Conservation (phyloP, 1,140 invertebrate species). For the Goniozus legneri region DNA sequence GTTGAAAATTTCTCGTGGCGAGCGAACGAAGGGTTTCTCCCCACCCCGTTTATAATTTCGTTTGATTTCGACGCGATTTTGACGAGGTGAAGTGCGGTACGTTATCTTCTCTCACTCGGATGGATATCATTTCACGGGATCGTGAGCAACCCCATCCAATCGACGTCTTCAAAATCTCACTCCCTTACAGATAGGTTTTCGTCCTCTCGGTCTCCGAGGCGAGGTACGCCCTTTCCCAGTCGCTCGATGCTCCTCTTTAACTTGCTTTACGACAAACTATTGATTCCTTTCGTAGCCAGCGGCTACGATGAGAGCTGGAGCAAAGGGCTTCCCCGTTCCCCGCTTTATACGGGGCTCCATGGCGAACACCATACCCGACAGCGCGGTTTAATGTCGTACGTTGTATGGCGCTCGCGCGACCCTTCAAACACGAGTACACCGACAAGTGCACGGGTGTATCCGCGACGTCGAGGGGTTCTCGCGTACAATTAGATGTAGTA, state of each 20-base stretch:
- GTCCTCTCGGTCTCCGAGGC: too few relatives aligned
- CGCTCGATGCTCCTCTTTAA: constrained; percentile 16
- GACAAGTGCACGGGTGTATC: too few relatives aligned
- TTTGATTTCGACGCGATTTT: too few relatives aligned
- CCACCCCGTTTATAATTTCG: too few relatives aligned
- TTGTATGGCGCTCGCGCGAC: too few relatives aligned
- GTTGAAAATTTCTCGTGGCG: too few relatives aligned
- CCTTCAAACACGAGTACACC: constrained; percentile 6
- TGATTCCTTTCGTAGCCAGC: constrained; percentile 40
- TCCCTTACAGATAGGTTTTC: too few relatives aligned
- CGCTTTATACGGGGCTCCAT: constrained; percentile 23
- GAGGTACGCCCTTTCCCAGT: constrained; percentile 6
- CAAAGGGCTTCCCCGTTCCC: constrained; percentile 37
- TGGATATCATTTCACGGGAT: constrained; percentile 38
- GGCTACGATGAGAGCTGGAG: constrained; percentile 33
- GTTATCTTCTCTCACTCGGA: constrained; percentile 36
- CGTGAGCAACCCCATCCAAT: constrained; percentile 33
- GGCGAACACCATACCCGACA: too few relatives aligned
- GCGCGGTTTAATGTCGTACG: constrained; percentile 19
- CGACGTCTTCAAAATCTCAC: too few relatives aligned
- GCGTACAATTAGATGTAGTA: not conserved
- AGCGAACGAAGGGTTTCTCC: constrained; percentile 28
- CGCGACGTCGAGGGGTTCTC: too few relatives aligned
- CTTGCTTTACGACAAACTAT: constrained; percentile 32
- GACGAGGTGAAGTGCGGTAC: constrained; percentile 10